Conservation (phyloP, 1,140 invertebrate genomes). For the Augochlora pura region DNA sequence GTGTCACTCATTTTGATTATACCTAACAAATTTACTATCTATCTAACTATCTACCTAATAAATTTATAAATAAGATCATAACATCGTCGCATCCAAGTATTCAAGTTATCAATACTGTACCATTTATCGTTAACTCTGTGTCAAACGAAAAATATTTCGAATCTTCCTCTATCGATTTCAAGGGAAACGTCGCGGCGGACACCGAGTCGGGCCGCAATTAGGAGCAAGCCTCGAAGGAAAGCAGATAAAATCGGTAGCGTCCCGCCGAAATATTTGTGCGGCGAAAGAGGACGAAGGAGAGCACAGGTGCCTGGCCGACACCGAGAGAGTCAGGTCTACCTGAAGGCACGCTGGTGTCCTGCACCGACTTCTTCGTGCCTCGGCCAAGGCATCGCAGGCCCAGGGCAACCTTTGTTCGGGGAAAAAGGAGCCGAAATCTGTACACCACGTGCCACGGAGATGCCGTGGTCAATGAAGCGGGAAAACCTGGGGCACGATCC, state of each 20-base stretch:
- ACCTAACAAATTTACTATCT: too few species aligned
- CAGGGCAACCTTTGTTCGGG: slow-evolving; percentile 29
- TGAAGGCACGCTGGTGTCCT: background rate
- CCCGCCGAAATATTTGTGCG: background rate
- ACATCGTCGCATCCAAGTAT: too few species aligned
- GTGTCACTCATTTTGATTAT: too few species aligned
- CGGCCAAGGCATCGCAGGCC: background rate
- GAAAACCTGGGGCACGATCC: slow-evolving; percentile 33
- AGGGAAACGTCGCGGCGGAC: too few species aligned
- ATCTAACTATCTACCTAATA: too few species aligned
- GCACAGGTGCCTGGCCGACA: background rate
- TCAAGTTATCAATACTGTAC: too few species aligned
- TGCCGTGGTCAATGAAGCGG: slow-evolving; percentile 35
- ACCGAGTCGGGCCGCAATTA: too few species aligned
- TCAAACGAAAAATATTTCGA: too few species aligned
- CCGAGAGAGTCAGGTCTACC: background rate
- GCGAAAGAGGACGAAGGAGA: background rate
- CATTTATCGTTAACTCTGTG: too few species aligned
- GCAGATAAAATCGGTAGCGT: background rate
- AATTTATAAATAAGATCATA: too few species aligned
- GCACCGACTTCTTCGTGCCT: slow-evolving; percentile 10
- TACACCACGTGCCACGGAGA: slow-evolving; percentile 44
- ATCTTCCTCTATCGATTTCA: too few species aligned
- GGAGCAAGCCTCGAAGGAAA: background rate
- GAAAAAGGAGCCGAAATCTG: slow-evolving; percentile 34